Evolutionary conservation across 2,113 vertebrate genomes (phyloP), one percentile per base, ranked within the genome.

Genomic region (Murina feae): DNA sequence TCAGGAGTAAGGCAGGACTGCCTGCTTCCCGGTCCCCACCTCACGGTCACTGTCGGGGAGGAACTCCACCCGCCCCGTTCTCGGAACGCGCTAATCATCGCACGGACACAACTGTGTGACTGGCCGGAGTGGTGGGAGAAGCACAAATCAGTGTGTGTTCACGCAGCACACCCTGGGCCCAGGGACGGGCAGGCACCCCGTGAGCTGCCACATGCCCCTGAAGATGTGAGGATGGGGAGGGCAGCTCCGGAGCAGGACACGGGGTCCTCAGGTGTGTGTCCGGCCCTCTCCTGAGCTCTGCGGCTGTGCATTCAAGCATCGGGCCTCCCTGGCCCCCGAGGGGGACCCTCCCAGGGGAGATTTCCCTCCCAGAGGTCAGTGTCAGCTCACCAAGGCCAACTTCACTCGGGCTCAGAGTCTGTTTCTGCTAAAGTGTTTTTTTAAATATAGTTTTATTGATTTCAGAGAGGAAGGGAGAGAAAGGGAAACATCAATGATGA

Each of bases 71-170:
- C 9, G 16, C 37, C 78, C 14, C 10, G 78, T 18, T 39, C 53
- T 10, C 35, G 1, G 14, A 14, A 7, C 4, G 35, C 53, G 28
- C 35, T 1, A 5, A 10, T 9, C 21, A 5, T 0, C 12, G 13
- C 9, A 6, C 0, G 2, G 11, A 23, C 76, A 9, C 0, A 35
- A 1, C 21, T 13, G 47, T 13, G 14, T 13, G 47, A 13, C 47
- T 10, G 14, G 49, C n/a, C 9, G 1, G 18, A n/a, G 1, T 3
- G 0, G 18, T 30, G 8, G 51, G 3, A 4, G 49, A 13, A 8
- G 2, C 20, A 1, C 21, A 14, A 4, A 23, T 9, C 10, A 2
- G 23, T 1, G 3, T 5, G 13, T 1, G 1, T 1, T 4, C 55
- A 25, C 21, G 25, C 21, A 7, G 23, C 1, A 23, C 55, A 23